Evolutionary conservation across 2,113 vertebrate species (phyloP).

Genomic region (Sardina pilchardus): DNA sequence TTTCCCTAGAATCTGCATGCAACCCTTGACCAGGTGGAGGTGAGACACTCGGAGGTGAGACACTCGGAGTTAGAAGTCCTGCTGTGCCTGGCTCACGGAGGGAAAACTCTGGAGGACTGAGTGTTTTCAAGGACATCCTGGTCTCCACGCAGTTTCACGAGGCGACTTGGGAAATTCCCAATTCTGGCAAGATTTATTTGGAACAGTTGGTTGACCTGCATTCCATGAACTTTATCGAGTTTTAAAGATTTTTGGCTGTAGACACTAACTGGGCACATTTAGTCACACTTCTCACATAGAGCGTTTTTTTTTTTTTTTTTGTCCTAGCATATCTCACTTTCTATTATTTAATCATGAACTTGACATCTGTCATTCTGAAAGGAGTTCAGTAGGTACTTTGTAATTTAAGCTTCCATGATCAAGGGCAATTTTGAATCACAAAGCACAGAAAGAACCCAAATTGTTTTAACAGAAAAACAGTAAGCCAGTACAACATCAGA

Average conservation of each 20-base stretch:
- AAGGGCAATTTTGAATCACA: background rate
- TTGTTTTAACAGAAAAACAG: background rate
- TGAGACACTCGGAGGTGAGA: too few species aligned
- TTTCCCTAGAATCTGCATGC: background rate
- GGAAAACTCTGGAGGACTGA: background rate
- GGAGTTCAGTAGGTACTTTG: background rate
- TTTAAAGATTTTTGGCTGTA: slow-evolving; percentile 6
- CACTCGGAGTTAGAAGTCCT: background rate
- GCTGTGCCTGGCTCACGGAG: background rate
- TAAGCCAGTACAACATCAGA: background rate
- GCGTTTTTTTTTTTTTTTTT: background rate
- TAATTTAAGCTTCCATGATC: background rate
- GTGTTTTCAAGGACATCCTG: background rate
- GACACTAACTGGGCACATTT: slow-evolving; percentile 3
- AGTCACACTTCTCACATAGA: background rate
- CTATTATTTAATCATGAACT: slow-evolving; percentile 7
- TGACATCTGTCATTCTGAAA: background rate
- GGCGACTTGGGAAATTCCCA: background rate
- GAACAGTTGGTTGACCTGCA: slow-evolving; percentile 17
- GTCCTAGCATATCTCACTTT: background rate
- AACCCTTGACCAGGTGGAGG: background rate
- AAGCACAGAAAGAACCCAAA: background rate
- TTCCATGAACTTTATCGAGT: background rate
- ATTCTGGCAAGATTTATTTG: background rate
- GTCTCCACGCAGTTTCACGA: background rate